phyloP scores from a whole-genome alignment of 2,888 invertebrate species.

The Dromius quadrimaculatus region DNA sequence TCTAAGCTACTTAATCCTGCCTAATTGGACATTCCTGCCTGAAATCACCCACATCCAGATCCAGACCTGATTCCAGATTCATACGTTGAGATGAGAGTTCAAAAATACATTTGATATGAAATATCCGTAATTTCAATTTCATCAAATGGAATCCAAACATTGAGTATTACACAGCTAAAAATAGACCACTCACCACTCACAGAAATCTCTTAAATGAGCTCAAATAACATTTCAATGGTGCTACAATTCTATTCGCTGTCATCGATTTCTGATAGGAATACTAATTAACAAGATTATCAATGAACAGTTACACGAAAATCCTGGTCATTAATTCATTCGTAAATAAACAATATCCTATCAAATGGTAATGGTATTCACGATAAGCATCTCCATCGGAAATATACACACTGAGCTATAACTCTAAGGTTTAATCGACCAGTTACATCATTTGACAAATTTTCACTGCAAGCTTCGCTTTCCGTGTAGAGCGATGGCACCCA shows the following conservation, averaged over 20 bases:
- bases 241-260: constrained; percentile 23
- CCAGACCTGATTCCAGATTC: too few species aligned
- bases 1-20: too few species aligned
- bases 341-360: constrained; percentile 50
- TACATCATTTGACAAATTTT: constrained; percentile 19
- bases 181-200: too few species aligned
- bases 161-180: constrained; percentile 5
- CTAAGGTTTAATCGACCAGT: constrained; percentile 11
- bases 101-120: too few species aligned
- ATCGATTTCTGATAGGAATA: constrained; percentile 40
- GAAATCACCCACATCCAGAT: too few species aligned
- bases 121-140: too few species aligned
- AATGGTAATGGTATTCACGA: constrained; percentile 47
- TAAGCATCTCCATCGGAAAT: constrained; percentile 37
- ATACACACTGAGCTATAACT: constrained; percentile 4
- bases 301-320: constrained; percentile 36
- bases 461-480: neutral
- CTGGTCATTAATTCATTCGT: constrained; percentile 36
- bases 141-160: constrained; percentile 21
- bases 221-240: too few species aligned
- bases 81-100: too few species aligned
- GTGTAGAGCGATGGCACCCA: neutral
- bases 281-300: constrained; percentile 43
- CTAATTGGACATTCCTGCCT: too few species aligned
- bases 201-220: too few species aligned